These are phyloP conservation scores for Zoroaster sp. DNA, from an alignment of 53 echinoderm and acorn worm genomes.

Conservation along the genomic window DNA sequence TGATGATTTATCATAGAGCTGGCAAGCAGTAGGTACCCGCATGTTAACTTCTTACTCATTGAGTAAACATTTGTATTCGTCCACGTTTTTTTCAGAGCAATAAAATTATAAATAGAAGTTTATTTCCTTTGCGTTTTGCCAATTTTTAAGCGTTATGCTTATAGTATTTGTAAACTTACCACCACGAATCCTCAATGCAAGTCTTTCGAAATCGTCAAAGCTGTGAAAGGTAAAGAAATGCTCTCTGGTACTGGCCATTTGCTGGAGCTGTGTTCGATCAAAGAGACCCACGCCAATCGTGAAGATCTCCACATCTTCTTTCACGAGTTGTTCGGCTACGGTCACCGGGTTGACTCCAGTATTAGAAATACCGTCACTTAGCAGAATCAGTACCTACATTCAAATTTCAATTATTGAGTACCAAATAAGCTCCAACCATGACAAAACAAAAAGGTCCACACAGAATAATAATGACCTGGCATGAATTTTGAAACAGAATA, in stretches of 20 bases:
- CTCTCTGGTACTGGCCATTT: neutral
- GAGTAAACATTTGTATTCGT: too few relatives aligned
- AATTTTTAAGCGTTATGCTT: too few relatives aligned
- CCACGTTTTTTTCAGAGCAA: too few relatives aligned
- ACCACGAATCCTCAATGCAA: constrained; percentile 48
- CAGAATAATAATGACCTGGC: too few relatives aligned
- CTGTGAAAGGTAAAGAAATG: constrained; percentile 24
- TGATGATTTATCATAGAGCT: too few relatives aligned
- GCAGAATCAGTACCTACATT: constrained; percentile 72
- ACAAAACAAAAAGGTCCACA: neutral
- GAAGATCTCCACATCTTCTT: constrained; percentile 77
- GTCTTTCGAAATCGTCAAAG: constrained; percentile 26
- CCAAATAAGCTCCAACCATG: neutral
- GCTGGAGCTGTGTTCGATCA: constrained; percentile 23
- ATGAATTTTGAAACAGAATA: too few relatives aligned
- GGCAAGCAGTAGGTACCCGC: too few relatives aligned
- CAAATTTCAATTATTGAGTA: neutral
- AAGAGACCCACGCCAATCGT: constrained; percentile 81
- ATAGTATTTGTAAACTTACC: too few relatives aligned
- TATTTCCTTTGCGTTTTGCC: too few relatives aligned
- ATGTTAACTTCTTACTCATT: too few relatives aligned
- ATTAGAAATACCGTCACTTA: constrained; percentile 93
- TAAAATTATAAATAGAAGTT: too few relatives aligned
- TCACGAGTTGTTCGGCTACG: constrained; percentile 46
- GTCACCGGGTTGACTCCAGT: constrained; percentile 69